Conservation (phyloP, 2,888 invertebrate species). For the Nomada fabriciana region DNA sequence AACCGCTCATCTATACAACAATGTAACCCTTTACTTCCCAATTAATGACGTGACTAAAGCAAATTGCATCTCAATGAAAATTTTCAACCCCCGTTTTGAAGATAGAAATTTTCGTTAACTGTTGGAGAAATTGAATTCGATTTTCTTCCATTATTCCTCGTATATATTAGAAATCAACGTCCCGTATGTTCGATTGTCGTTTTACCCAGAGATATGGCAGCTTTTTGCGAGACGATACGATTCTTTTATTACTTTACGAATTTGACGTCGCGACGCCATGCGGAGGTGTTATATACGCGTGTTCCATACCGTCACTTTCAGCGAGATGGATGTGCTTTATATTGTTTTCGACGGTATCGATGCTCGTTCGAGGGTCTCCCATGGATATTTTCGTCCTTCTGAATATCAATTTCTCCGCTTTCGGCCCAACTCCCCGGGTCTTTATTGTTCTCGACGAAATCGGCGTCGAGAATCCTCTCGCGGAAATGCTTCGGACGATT, state of each 20-base stretch:
- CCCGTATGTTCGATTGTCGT: background rate
- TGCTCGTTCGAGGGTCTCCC: constrained; percentile 19
- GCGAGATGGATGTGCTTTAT: constrained; percentile 34
- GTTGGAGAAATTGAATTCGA: background rate
- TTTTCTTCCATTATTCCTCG: background rate
- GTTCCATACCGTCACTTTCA: constrained; percentile 24
- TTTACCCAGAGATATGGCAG: background rate
- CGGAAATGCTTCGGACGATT: constrained; percentile 1
- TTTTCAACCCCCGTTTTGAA: too few relatives aligned
- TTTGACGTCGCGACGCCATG: constrained; percentile 13
- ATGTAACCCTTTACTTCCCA: constrained; percentile 18
- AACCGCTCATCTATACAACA: constrained; percentile 21
- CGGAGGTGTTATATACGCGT: background rate
- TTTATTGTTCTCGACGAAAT: constrained; percentile 9
- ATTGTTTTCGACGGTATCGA: constrained; percentile 44
- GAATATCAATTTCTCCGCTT: constrained; percentile 42
- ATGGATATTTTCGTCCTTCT: constrained; percentile 34
- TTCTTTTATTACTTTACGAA: constrained; percentile 19
- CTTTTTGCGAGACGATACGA: constrained; percentile 5
- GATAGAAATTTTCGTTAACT: background rate
- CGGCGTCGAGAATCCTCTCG: background rate
- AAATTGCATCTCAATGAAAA: background rate
- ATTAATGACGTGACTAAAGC: background rate
- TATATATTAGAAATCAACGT: background rate
- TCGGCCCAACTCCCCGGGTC: background rate